Evolutionary conservation across 1,140 invertebrate species (phyloP).

Genomic region (Achatina immaculata): DNA sequence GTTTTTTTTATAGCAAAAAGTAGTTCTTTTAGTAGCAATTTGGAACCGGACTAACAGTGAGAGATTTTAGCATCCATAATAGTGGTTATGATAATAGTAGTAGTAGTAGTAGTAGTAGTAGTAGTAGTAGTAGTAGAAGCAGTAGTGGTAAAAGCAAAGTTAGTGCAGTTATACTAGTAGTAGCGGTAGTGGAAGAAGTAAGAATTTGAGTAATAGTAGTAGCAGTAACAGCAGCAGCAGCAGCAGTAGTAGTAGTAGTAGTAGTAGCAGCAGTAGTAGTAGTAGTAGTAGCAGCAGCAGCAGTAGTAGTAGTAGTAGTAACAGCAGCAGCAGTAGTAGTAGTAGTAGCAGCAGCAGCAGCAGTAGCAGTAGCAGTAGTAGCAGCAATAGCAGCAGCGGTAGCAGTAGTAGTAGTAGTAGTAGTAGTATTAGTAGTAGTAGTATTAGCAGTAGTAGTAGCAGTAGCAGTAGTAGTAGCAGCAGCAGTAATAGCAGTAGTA

Average conservation of each 20-base stretch:
- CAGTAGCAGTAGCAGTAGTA: slow-evolving; percentile 22
- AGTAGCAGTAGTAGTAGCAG: slow-evolving; percentile 21
- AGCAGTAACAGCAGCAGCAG: too few relatives aligned
- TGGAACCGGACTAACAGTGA: too few relatives aligned
- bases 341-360: slow-evolving; percentile 19
- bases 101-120: too few relatives aligned
- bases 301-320: too few relatives aligned
- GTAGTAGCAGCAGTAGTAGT: slow-evolving; percentile 27
- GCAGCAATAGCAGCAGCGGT: slow-evolving; percentile 15
- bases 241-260: slow-evolving; percentile 22
- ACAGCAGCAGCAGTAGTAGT: neutral
- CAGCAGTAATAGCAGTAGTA: slow-evolving; percentile 24
- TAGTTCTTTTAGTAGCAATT: too few relatives aligned
- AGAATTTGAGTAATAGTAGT: neutral
- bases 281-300: neutral
- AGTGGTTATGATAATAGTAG: too few relatives aligned
- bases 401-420: slow-evolving; percentile 12
- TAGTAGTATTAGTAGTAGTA: too few relatives aligned
- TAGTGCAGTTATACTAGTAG: neutral
- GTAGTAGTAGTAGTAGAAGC: too few relatives aligned
- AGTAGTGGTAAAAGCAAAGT: too few relatives aligned
- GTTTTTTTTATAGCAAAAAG: too few relatives aligned
- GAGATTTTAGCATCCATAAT: too few relatives aligned
- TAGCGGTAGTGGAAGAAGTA: neutral
- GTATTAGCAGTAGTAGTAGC: too few relatives aligned